Evolutionary conservation across 1,140 invertebrate genomes (phyloP).

Genomic region (Bombyx mandarina): DNA sequence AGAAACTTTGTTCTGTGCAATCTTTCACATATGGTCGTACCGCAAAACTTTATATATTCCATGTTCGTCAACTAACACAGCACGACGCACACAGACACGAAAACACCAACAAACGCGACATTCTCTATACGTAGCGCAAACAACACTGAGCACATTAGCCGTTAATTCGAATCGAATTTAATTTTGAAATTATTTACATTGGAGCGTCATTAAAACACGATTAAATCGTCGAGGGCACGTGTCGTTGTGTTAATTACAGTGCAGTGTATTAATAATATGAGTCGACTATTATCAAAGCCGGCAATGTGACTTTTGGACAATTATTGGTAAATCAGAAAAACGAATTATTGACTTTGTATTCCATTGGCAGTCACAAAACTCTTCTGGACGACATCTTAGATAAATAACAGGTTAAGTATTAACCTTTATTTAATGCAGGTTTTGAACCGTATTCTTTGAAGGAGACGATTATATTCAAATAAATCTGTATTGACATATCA

Average conservation of each 20-base stretch:
- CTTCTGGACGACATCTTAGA: no score
- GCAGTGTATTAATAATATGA: no score
- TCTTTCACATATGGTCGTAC: conserved; percentile 10
- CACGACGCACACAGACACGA: conserved; percentile 4
- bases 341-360: no score
- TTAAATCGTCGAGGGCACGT: conserved; percentile 2
- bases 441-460: no score
- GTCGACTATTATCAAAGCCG: no score
- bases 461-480: no score
- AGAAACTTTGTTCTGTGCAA: conserved; percentile 15
- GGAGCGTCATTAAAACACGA: conserved; percentile 17
- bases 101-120: conserved; percentile 26
- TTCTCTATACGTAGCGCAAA: conserved; percentile 20
- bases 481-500: no score
- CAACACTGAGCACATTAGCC: conserved; percentile 21
- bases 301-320: no score
- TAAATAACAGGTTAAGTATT: no score
- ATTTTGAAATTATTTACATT: conserved; percentile 16
- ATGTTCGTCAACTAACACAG: conserved; percentile 20
- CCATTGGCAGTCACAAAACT: no score
- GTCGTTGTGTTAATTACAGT: neutral
- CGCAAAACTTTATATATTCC: conserved; percentile 17
- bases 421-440: no score
- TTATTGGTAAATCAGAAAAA: no score
- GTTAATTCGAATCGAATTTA: conserved; percentile 10